Conservation (phyloP, 1,140 invertebrate species). For the Hyphantria cunea region DNA sequence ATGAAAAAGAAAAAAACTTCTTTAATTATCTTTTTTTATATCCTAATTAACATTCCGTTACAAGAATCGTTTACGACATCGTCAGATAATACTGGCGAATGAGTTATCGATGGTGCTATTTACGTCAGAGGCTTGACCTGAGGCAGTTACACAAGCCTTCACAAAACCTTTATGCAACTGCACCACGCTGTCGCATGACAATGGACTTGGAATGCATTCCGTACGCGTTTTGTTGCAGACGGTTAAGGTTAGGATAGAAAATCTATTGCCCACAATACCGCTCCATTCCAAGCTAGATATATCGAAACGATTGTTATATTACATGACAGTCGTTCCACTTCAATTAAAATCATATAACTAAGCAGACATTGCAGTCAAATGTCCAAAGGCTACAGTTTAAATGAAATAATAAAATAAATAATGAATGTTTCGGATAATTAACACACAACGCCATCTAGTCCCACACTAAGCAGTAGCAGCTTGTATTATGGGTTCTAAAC, state of each 20-base stretch:
- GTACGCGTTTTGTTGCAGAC: conserved; percentile 38
- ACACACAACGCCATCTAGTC: no score
- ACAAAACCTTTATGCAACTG: conserved; percentile 56
- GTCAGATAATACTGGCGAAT: conserved; percentile 38
- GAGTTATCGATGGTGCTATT: conserved; percentile 42
- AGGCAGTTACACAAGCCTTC: conserved; percentile 49
- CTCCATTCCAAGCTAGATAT: conserved; percentile 16
- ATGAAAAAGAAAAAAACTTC: background rate
- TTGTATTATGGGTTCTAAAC: no score
- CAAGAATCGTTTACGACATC: conserved; percentile 19
- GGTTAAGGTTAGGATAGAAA: conserved; percentile 25
- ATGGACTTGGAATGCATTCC: conserved; percentile 70
- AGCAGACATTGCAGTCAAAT: background rate
- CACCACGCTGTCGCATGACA: conserved; percentile 59
- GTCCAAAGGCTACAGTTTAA: background rate
- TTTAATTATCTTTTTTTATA: conserved; percentile 8
- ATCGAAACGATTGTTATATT: conserved; percentile 16
- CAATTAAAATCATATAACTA: background rate
- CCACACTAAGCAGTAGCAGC: no score
- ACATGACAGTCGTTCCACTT: background rate
- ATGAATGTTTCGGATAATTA: no score
- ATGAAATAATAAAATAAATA: no score
- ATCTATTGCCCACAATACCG: conserved; percentile 27
- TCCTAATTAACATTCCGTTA: conserved; percentile 23
- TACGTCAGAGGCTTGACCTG: conserved; percentile 47